Evolutionary conservation across 2,113 vertebrate species (phyloP).

Genomic region (Pholis gunnellus): DNA sequence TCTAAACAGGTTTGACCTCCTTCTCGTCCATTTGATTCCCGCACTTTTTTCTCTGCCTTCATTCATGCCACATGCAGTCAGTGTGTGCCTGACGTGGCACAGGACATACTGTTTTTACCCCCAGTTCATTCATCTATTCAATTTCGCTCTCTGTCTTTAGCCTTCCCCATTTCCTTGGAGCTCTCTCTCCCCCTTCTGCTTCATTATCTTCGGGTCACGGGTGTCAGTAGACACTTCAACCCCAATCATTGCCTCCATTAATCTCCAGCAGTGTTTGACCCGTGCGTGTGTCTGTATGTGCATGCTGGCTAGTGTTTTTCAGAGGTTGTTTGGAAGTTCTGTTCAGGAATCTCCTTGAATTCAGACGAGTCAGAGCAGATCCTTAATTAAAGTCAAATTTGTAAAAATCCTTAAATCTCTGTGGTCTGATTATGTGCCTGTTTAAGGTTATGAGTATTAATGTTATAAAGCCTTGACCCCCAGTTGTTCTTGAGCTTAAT

Average conservation of each 20-base stretch:
- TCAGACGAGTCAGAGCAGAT: constrained; percentile 49
- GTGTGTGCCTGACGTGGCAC: constrained; percentile 13
- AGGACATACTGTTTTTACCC: constrained; percentile 1
- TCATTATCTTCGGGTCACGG: constrained; percentile 74
- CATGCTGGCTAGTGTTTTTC: constrained; percentile 18
- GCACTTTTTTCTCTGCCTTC: constrained; percentile 12
- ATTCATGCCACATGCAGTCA: constrained; percentile 12
- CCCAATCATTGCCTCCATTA: constrained; percentile 74
- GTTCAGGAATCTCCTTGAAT: constrained; percentile 31
- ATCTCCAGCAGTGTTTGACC: constrained; percentile 68
- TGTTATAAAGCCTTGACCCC: not conserved
- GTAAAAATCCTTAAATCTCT: constrained; percentile 20
- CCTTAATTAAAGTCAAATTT: not conserved
- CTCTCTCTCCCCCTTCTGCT: constrained; percentile 39
- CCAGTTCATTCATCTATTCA: constrained; percentile 9
- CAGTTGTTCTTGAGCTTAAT: constrained; percentile 3
- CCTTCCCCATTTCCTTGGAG: not conserved
- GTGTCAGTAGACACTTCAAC: constrained; percentile 76
- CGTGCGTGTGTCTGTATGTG: constrained; percentile 26
- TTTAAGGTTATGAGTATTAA: constrained; percentile 1
- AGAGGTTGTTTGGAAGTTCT: constrained; percentile 30
- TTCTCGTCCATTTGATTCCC: not conserved
- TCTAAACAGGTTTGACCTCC: constrained; percentile 91
- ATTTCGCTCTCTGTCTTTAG: constrained; percentile 25
- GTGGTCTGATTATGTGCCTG: not conserved